These are phyloP conservation scores for Psilopsiagon aymara DNA, from an alignment of 2,113 vertebrate species.

Conservation along the genomic window DNA sequence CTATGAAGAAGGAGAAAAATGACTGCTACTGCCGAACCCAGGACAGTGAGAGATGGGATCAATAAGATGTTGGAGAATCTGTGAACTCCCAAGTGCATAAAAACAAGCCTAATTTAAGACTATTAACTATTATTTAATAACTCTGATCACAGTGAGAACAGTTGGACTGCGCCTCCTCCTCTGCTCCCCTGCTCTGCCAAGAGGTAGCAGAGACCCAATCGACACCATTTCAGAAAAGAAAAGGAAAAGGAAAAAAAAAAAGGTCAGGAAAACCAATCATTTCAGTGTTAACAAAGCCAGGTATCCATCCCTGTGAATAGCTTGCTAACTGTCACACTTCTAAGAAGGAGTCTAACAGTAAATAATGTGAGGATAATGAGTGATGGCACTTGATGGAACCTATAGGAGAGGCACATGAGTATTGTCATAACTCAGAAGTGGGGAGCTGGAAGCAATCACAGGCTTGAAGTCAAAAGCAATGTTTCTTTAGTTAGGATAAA, in stretches of 20 bases:
- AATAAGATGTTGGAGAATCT: not conserved
- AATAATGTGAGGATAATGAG: not conserved
- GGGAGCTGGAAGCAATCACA: not conserved
- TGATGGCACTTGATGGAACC: not conserved
- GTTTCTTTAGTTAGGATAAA: not conserved
- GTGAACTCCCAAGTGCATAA: not conserved
- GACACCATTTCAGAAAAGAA: accelerated
- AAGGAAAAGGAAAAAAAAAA: not conserved
- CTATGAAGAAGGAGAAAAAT: no score
- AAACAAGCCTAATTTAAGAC: not conserved
- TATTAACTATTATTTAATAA: not conserved
- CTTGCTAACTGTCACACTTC: not conserved
- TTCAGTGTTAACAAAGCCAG: not conserved
- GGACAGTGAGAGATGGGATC: not conserved
- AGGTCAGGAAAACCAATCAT: not conserved
- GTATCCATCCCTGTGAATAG: not conserved
- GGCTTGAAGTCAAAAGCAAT: not conserved
- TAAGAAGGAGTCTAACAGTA: not conserved
- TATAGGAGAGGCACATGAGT: not conserved
- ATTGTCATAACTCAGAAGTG: not conserved
- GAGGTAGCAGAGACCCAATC: not conserved
- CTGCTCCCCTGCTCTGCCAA: not conserved
- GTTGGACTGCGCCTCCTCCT: not conserved
- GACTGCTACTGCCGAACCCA: no score
- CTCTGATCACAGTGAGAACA: not conserved